Evolutionary conservation across 2,797 vertebrate species (phyloP).

Genomic region (Gobio occitaniae): DNA sequence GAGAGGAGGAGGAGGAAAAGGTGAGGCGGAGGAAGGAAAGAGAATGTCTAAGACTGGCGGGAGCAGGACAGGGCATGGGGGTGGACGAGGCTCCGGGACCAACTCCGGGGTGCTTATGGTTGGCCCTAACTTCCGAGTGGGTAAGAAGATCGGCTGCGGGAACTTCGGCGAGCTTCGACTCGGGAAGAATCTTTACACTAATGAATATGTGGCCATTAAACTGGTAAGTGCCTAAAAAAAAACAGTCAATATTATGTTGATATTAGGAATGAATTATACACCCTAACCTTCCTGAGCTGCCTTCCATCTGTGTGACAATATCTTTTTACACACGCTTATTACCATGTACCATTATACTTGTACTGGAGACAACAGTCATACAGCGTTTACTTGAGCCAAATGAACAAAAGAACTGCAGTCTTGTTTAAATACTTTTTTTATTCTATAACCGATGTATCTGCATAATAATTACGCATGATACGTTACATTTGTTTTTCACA

Average conservation of each 20-base stretch:
- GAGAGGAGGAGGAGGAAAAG: conserved; percentile 85
- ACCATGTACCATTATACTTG: neutral
- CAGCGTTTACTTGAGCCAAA: neutral
- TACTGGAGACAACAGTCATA: neutral
- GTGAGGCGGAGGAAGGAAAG: conserved; percentile 95
- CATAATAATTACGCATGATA: neutral
- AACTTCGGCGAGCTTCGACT: conserved; percentile 98
- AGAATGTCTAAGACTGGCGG: conserved; percentile 94
- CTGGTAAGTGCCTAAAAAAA: conserved; percentile 87
- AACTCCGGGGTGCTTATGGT: conserved; percentile 99
- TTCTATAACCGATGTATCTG: neutral
- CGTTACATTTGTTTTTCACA: neutral
- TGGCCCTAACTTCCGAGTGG: conserved; percentile 97
- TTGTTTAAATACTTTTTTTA: neutral
- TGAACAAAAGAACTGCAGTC: neutral
- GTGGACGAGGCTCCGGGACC: conserved; percentile 85
- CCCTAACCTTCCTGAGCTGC: neutral
- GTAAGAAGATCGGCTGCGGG: conserved; percentile 98
- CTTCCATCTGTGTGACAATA: neutral
- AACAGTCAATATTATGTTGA: neutral
- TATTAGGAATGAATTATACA: neutral
- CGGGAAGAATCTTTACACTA: conserved; percentile 98
- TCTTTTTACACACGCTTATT: neutral
- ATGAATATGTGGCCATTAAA: conserved; percentile 98
- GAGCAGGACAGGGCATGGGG: conserved; percentile 87